A percentile compares a stretch with the other conserved stretches of the same genome.
Conservation (phyloP, 2,888 invertebrate genomes). For the Ashinkailepas kermadecensis region DNA sequence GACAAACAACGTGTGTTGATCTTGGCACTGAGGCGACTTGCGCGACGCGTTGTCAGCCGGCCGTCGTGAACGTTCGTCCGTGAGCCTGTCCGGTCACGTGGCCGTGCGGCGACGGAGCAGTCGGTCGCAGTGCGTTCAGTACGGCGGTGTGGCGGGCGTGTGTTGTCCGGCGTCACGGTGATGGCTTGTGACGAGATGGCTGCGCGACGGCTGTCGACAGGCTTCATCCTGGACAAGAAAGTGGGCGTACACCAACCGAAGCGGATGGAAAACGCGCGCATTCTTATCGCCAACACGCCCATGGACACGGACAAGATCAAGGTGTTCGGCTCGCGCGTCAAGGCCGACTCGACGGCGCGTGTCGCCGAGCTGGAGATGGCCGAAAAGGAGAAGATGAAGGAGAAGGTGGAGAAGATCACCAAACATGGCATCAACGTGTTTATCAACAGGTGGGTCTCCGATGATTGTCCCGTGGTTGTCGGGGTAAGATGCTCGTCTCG, state of each 20-base stretch:
- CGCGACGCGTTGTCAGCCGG: too few species aligned
- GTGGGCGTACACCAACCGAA: slow-evolving; percentile 97
- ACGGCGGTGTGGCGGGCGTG: too few species aligned
- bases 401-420: slow-evolving; percentile 93
- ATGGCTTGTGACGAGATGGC: background rate
- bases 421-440: slow-evolving; percentile 94
- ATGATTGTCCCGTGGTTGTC: too few species aligned
- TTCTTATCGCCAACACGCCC: slow-evolving; percentile 96
- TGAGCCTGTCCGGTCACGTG: too few species aligned
- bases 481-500: too few species aligned
- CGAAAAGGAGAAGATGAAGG: slow-evolving; percentile 99
- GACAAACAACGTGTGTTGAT: too few species aligned
- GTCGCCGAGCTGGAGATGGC: slow-evolving; percentile 96
- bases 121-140: too few species aligned
- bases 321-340: slow-evolving; percentile 90
- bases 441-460: slow-evolving; percentile 65
- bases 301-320: slow-evolving; percentile 99
- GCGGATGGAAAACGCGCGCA: slow-evolving; percentile 86
- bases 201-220: slow-evolving; percentile 38
- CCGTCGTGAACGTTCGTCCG: too few species aligned
- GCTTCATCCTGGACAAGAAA: slow-evolving; percentile 92
- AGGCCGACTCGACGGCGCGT: slow-evolving; percentile 81
- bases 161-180: too few species aligned
- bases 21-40: too few species aligned
- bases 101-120: too few species aligned